A percentile compares a stretch with the other conserved stretches of the same genome.
Conservation (phyloP, 2,797 vertebrate species). For the Lithobates sylvaticus region DNA sequence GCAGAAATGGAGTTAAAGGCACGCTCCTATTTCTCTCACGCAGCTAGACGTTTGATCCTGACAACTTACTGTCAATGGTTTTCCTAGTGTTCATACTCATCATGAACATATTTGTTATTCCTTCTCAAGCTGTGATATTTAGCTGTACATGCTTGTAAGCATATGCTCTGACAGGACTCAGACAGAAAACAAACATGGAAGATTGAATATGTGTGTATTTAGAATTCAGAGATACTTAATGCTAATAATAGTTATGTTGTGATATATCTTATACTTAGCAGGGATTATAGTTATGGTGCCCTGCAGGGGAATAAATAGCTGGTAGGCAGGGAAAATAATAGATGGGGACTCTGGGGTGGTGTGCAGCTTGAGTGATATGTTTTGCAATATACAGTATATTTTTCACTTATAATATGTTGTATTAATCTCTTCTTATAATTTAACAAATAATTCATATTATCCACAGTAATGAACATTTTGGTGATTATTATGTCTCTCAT, state of each 20-base stretch:
- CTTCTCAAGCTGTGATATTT: constrained; percentile 24
- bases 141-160: constrained; percentile 12
- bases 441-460: background rate
- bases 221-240: background rate
- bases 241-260: constrained; percentile 14
- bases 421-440: background rate
- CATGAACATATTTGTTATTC: constrained; percentile 21
- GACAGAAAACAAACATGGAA: constrained; percentile 15
- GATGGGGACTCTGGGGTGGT: background rate
- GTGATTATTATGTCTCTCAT: no score
- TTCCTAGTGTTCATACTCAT: background rate
- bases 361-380: constrained; percentile 3
- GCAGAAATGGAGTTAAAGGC: background rate
- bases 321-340: constrained; percentile 5
- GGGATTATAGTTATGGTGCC: constrained; percentile 9
- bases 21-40: background rate
- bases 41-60: constrained; percentile 3
- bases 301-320: constrained; percentile 16
- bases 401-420: no score
- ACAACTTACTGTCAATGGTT: background rate
- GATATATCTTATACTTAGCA: constrained; percentile 7
- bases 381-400: background rate
- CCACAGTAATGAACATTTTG: background rate
- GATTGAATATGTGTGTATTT: background rate
- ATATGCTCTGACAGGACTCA: constrained; percentile 25